phyloP scores from a whole-genome alignment of 2,797 vertebrate genomes.

The Eptatretus atami region DNA sequence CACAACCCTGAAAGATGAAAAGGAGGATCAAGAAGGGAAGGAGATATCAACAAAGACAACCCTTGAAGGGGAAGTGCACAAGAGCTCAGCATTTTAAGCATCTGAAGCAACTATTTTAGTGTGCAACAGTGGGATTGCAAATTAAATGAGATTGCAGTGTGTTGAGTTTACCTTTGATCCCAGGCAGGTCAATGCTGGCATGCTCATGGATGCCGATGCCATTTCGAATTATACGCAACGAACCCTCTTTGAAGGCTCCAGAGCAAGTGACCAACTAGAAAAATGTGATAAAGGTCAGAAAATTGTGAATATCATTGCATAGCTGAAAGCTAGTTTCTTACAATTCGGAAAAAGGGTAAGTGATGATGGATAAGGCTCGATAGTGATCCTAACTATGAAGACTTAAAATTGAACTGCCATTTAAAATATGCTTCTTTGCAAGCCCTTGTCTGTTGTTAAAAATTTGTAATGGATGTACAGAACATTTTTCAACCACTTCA shows the following conservation, averaged over 20 bases:
- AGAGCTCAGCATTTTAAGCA: neutral
- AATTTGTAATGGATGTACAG: no score
- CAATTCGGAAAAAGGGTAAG: no score
- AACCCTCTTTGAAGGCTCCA: conserved; percentile 86
- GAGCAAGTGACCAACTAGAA: conserved; percentile 78
- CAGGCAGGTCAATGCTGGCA: conserved; percentile 82
- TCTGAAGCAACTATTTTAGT: neutral
- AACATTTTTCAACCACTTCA: no score
- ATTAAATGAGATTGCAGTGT: no score
- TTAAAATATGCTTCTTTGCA: no score
- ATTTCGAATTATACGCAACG: conserved; percentile 73
- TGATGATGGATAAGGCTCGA: no score
- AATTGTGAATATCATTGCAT: no score
- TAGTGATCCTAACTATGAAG: no score
- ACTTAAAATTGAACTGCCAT: no score
- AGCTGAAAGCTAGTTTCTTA: no score
- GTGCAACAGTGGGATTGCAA: no score
- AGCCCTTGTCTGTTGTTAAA: no score
- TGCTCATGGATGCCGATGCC: conserved; percentile 95
- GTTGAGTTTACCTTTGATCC: conserved; percentile 38
- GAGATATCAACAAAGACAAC: conserved; percentile 4
- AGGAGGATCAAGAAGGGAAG: conserved; percentile 7
- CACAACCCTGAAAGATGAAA: conserved; percentile 35
- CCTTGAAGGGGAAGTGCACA: neutral
- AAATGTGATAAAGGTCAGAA: conserved; percentile 9